phyloP scores from a whole-genome alignment of 2,888 invertebrate genomes.

The Tuta absoluta region DNA sequence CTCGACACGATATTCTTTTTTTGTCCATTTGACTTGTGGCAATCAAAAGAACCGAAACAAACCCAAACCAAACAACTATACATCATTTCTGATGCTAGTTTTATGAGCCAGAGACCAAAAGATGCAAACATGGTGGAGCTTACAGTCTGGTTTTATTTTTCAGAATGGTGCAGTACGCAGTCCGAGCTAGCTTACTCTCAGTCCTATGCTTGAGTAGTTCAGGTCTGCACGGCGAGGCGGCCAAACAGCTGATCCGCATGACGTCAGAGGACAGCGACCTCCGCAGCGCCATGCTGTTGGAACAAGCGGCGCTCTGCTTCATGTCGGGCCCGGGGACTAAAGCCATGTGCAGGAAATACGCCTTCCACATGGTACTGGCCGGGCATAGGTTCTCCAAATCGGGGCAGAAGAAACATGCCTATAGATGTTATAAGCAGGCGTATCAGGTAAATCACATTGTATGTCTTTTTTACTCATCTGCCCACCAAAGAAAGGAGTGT shows the following conservation, averaged over 20 bases:
- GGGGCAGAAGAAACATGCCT: constrained; percentile 94
- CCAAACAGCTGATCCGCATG: constrained; percentile 96
- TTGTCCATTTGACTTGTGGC: too few relatives aligned
- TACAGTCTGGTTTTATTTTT: constrained; percentile 28
- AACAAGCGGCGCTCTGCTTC: constrained; percentile 97
- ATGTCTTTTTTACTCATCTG: too few relatives aligned
- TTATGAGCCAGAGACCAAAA: not conserved
- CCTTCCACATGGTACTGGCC: constrained; percentile 97
- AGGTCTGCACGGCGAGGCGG: constrained; percentile 93
- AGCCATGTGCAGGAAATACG: constrained; percentile 93
- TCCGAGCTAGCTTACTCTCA: constrained; percentile 93
- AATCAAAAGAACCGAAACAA: too few relatives aligned
- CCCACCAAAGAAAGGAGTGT: too few relatives aligned
- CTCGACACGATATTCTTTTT: too few relatives aligned
- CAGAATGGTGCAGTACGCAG: constrained; percentile 95
- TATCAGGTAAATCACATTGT: constrained; percentile 83
- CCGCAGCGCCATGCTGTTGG: constrained; percentile 94
- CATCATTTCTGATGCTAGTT: too few relatives aligned
- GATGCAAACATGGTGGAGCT: too few relatives aligned
- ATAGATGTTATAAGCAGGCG: constrained; percentile 95
- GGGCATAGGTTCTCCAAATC: constrained; percentile 97
- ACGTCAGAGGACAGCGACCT: constrained; percentile 99
- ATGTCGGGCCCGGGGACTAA: constrained; percentile 82
- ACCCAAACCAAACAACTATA: too few relatives aligned
- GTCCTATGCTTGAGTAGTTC: constrained; percentile 92